Conservation (phyloP, 2,888 invertebrate species). For the Masnerella sp. region DNA sequence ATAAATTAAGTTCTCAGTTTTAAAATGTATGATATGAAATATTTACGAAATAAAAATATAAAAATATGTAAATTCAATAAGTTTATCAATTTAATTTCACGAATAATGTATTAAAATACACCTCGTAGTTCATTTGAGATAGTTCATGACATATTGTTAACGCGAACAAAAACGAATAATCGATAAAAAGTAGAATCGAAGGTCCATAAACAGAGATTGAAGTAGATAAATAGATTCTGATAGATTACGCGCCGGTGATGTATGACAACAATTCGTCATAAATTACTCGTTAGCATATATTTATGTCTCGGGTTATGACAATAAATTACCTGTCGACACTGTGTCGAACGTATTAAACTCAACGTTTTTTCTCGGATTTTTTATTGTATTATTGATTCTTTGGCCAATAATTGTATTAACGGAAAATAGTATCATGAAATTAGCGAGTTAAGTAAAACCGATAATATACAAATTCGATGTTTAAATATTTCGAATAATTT, state of each 20-base stretch:
- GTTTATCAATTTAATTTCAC: too few species aligned
- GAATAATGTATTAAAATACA: too few species aligned
- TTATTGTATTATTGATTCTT: conserved; percentile 27
- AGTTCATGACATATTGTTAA: too few species aligned
- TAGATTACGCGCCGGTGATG: conserved; percentile 25
- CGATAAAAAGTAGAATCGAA: conserved; percentile 9
- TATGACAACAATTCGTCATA: conserved; percentile 30
- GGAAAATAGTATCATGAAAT: conserved; percentile 11
- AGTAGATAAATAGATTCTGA: conserved; percentile 36
- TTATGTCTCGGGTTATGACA: conserved; percentile 35
- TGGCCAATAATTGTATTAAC: background rate
- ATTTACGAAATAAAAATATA: too few species aligned
- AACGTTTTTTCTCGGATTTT: conserved; percentile 15
- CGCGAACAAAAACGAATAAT: conserved; percentile 7
- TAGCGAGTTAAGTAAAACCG: background rate
- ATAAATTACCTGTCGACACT: conserved; percentile 27
- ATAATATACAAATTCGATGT: too few species aligned
- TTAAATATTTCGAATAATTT: too few species aligned
- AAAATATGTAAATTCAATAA: too few species aligned
- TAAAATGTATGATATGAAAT: too few species aligned
- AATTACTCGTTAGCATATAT: conserved; percentile 47
- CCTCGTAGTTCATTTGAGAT: too few species aligned
- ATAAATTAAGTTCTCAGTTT: too few species aligned
- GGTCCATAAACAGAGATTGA: conserved; percentile 12
- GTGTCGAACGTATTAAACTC: conserved; percentile 20